These are phyloP conservation scores for Caerostris extrusa DNA, from an alignment of 1,140 invertebrate genomes.

Conservation along the genomic window DNA sequence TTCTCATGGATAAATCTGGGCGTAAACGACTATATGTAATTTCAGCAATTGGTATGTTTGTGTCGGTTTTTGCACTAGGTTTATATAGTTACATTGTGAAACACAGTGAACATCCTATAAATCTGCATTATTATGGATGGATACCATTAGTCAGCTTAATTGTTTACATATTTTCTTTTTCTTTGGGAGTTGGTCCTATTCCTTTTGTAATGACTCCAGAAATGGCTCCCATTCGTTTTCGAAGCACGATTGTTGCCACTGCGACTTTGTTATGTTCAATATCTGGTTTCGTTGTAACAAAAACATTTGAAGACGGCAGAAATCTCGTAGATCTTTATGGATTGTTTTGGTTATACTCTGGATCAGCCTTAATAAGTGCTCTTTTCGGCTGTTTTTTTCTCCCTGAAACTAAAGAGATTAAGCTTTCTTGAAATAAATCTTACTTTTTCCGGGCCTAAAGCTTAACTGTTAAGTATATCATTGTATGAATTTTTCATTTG, in stretches of 20 bases:
- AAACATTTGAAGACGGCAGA: slow-evolving; percentile 81
- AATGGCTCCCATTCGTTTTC: slow-evolving; percentile 86
- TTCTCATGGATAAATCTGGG: slow-evolving; percentile 91
- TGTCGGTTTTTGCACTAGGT: slow-evolving; percentile 88
- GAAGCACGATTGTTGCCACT: slow-evolving; percentile 88
- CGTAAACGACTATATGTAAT: slow-evolving; percentile 92
- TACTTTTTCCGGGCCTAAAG: not conserved
- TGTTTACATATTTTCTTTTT: slow-evolving; percentile 85
- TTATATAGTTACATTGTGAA: not conserved
- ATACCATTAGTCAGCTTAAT: slow-evolving; percentile 84
- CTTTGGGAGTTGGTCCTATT: slow-evolving; percentile 89
- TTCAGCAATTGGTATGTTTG: slow-evolving; percentile 82
- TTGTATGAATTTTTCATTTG: too few species aligned
- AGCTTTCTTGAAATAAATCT: slow-evolving; percentile 81
- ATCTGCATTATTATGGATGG: slow-evolving; percentile 80
- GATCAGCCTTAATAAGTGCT: slow-evolving; percentile 80
- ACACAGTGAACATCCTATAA: not conserved
- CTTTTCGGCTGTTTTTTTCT: slow-evolving; percentile 81
- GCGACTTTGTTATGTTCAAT: slow-evolving; percentile 84
- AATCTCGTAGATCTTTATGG: slow-evolving; percentile 80
- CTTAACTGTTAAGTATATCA: not conserved
- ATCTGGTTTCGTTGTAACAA: slow-evolving; percentile 55
- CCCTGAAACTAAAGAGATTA: slow-evolving; percentile 83
- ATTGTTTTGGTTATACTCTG: slow-evolving; percentile 82
- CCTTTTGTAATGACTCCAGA: slow-evolving; percentile 90